Percentiles rank a stretch among this genome's conserved stretches.
These are phyloP conservation scores for Papilio demoleus DNA, from an alignment of 2,888 invertebrate genomes.

Conservation along the genomic window DNA sequence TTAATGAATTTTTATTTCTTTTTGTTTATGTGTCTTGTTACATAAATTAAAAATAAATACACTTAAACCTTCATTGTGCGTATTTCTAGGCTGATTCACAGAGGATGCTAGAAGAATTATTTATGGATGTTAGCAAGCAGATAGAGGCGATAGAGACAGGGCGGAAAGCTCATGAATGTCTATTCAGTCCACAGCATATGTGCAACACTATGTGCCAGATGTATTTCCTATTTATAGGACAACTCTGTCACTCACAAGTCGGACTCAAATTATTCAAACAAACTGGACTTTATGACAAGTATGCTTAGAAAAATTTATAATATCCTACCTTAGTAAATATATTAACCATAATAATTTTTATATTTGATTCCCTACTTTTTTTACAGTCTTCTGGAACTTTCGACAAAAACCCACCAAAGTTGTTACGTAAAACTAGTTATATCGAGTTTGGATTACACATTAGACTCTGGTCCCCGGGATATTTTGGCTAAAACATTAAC, in stretches of 20 bases:
- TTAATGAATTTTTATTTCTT: too few relatives aligned
- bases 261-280: constrained; percentile 89
- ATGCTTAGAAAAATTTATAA: constrained; percentile 62
- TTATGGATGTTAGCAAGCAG: constrained; percentile 90
- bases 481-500: constrained; percentile 84
- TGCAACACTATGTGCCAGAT: constrained; percentile 95
- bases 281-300: constrained; percentile 90
- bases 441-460: constrained; percentile 94
- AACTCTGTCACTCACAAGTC: constrained; percentile 88
- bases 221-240: constrained; percentile 97
- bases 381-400: constrained; percentile 89
- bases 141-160: constrained; percentile 88
- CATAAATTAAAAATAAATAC: too few relatives aligned
- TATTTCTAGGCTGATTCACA: constrained; percentile 85
- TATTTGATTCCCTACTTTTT: not conserved
- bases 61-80: not conserved
- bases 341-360: not conserved
- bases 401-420: constrained; percentile 92
- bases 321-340: not conserved
- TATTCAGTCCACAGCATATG: constrained; percentile 95
- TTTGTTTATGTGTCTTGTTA: constrained; percentile 8
- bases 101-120: constrained; percentile 89
- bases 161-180: constrained; percentile 91
- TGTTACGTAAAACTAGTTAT: constrained; percentile 97
- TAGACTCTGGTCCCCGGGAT: constrained; percentile 88